Percentiles rank a stretch among this genome's conserved stretches.
Conservation (phyloP, 2,113 vertebrate genomes). For the Tinamus guttatus region DNA sequence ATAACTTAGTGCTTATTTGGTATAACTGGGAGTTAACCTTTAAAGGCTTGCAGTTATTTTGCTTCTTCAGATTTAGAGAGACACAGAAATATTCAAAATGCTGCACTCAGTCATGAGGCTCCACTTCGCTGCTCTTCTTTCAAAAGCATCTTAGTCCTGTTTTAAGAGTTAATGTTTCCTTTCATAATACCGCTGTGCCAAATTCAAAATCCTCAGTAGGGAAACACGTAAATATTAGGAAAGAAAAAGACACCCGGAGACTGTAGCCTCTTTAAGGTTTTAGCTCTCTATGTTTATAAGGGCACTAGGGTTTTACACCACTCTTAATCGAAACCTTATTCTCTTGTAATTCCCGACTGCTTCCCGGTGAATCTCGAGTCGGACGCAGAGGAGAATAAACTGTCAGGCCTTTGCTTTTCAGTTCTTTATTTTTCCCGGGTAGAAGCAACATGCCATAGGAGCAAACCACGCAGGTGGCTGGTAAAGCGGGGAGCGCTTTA, state of each 20-base stretch:
- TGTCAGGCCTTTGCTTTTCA: background rate
- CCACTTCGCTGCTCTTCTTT: background rate
- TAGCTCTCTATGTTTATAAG: background rate
- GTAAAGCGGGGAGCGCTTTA: background rate
- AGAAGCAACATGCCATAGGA: background rate
- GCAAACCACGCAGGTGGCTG: background rate
- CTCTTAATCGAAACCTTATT: constrained; percentile 26
- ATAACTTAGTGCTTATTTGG: background rate
- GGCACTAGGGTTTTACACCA: background rate
- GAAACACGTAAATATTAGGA: background rate
- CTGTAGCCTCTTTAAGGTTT: background rate
- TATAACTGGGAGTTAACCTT: constrained; percentile 8
- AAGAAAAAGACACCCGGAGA: background rate
- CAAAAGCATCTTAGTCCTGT: background rate
- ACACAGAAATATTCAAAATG: background rate
- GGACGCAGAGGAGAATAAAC: background rate
- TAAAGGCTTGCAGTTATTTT: background rate
- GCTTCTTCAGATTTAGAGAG: background rate
- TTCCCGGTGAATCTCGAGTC: constrained; percentile 14
- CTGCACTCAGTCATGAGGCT: background rate
- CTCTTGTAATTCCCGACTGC: constrained; percentile 5
- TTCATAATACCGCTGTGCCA: background rate
- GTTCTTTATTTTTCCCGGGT: background rate
- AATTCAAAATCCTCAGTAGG: background rate
- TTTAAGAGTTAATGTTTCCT: background rate